These are phyloP conservation scores for Gryllus bimaculatus DNA, from an alignment of 1,140 invertebrate genomes.

Conservation along the genomic window DNA sequence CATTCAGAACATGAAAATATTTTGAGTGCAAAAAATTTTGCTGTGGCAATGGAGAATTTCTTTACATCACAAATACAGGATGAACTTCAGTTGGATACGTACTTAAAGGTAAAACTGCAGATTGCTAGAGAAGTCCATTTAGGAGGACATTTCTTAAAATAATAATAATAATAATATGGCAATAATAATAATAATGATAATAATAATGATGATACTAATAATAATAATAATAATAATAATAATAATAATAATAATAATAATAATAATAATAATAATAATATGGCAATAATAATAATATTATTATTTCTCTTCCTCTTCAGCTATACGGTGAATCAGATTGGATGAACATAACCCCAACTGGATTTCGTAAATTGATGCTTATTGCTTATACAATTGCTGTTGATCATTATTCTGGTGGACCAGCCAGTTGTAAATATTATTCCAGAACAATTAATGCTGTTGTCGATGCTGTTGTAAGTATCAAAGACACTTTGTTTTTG, in stretches of 20 bases:
- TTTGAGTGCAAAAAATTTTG: background rate
- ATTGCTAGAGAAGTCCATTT: too few species aligned
- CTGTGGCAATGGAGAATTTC: background rate
- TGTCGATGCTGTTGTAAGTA: conserved; percentile 53
- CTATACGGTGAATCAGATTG: too few species aligned
- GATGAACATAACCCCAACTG: conserved; percentile 39
- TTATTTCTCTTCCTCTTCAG: too few species aligned
- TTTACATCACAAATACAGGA: background rate
- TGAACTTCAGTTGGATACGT: background rate
- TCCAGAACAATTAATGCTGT: conserved; percentile 58
- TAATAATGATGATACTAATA: too few species aligned
- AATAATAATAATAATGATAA: too few species aligned
- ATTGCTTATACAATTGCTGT: conserved; percentile 65
- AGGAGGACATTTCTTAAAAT: too few species aligned
- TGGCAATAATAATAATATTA: too few species aligned
- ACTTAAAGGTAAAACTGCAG: background rate
- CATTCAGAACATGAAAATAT: conserved; percentile 32
- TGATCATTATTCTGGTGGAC: conserved; percentile 56
- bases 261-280: too few species aligned
- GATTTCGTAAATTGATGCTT: conserved; percentile 43
- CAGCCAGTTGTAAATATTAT: conserved; percentile 45
- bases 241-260: too few species aligned
- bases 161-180: too few species aligned
- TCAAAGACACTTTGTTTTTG: background rate
- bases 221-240: too few species aligned